These are phyloP conservation scores for Acholoe squamosa DNA, from an alignment of 2,888 invertebrate genomes.

Conservation along the genomic window DNA sequence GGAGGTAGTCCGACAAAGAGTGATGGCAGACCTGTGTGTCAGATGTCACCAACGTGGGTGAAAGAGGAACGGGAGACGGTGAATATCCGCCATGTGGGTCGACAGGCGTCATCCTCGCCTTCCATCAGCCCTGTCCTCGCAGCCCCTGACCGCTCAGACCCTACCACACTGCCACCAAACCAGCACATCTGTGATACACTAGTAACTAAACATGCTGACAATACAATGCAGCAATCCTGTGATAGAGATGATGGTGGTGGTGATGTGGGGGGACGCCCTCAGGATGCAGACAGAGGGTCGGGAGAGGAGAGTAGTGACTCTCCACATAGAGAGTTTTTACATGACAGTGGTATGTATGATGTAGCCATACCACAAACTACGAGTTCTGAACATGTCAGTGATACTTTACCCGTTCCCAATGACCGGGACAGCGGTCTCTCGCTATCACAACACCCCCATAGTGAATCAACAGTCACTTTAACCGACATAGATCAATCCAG, in stretches of 20 bases:
- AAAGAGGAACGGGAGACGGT: conserved; percentile 72
- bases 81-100: conserved; percentile 72
- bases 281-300: not conserved
- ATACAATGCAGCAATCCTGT: not conserved
- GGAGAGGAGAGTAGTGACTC: not conserved
- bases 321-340: not conserved
- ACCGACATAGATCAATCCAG: not conserved
- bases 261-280: too few species aligned
- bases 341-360: conserved; percentile 62
- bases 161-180: not conserved
- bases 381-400: not conserved
- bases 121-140: not conserved
- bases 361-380: not conserved
- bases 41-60: conserved; percentile 71
- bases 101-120: not conserved
- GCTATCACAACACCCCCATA: not conserved
- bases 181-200: not conserved
- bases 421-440: conserved; percentile 15
- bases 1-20: not conserved
- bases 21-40: conserved; percentile 68
- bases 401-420: not conserved
- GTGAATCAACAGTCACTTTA: too few species aligned
- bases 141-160: not conserved
- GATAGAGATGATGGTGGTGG: not conserved
- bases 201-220: not conserved